Evolutionary conservation across 2,113 vertebrate genomes (phyloP), one percentile per base, ranked within the genome.

Genomic region (Apistogramma diplotaenia): DNA sequence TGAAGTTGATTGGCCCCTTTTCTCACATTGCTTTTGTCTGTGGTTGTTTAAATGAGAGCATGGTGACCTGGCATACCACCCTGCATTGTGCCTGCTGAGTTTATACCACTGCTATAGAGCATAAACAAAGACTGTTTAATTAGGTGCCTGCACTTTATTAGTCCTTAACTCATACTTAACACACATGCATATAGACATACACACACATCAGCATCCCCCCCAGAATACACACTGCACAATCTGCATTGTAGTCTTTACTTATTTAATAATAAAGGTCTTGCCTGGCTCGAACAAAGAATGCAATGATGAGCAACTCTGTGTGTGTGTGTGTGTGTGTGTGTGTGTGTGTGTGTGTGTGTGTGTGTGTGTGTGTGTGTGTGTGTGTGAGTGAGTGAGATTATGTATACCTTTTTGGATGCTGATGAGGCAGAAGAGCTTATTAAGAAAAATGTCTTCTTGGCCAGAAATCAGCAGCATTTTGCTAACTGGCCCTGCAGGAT

Each of bases 91-190:
- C 87, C 83, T 53, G 79, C 87, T 90, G 83, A 92, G 84, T 93
- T 92, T 93, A 92, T 89, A 91, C 83, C 46, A 85, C 87, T 77
- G 84, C 85, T 90, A 91, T 89, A 90, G 88, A 89, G 81, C 67
- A 85, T 93, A 95, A 93, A 96, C 92, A 94, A 94, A 94, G 85
- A 91, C 91, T 93, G 88, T 92, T 95, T 95, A 95, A 96, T 95
- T 94, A 95, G 93, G 75, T 89, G 89, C 93, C 90, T 90, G 86
- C 89, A 86, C 87, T 94, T 94, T 94, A 94, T 92, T 91, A 93
- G 88, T 91, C 90, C 87, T 93, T 90, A 91, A 93, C 91, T 91
- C 92, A 91, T 91, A 91, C 78, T 91, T 89, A 92, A 93, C 87
- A 89, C 83, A 87, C 77, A 84, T 74, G 16, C 78, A 61, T 31